These are phyloP conservation scores for Sphaeramia orbicularis DNA, from an alignment of 2,797 vertebrate genomes.

Conservation along the genomic window DNA sequence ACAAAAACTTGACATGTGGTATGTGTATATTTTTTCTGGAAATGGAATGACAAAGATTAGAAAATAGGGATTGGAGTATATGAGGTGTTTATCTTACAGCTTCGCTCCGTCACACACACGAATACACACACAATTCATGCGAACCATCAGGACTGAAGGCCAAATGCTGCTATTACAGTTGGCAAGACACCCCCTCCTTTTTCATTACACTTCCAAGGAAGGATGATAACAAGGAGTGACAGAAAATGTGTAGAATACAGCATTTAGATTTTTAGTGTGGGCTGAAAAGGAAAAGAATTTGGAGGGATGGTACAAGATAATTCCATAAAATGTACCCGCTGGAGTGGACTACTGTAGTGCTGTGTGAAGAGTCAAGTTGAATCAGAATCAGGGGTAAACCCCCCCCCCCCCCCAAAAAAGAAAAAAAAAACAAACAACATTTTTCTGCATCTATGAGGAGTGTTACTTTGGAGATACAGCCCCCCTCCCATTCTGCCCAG, in stretches of 20 bases:
- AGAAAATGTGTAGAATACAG: slow-evolving; percentile 30
- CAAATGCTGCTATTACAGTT: slow-evolving; percentile 60
- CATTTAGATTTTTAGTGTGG: slow-evolving; percentile 47
- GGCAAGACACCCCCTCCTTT: slow-evolving; percentile 65
- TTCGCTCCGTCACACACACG: slow-evolving; percentile 27
- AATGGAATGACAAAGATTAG: slow-evolving; percentile 52
- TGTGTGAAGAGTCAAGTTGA: slow-evolving; percentile 32
- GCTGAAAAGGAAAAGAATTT: slow-evolving; percentile 35
- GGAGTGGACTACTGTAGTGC: slow-evolving; percentile 28
- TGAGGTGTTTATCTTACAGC: slow-evolving; percentile 56
- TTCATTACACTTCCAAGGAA: slow-evolving; percentile 54
- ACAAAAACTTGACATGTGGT: slow-evolving; percentile 27
- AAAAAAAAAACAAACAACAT: not conserved
- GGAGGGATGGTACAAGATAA: slow-evolving; percentile 57
- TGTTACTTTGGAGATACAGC: slow-evolving; percentile 4
- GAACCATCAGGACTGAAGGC: slow-evolving; percentile 52
- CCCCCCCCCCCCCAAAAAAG: no score
- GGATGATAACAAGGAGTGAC: slow-evolving; percentile 53
- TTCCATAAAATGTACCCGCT: slow-evolving; percentile 57
- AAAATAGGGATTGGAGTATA: slow-evolving; percentile 42
- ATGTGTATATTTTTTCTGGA: slow-evolving; percentile 24
- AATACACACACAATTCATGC: slow-evolving; percentile 8
- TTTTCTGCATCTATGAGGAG: slow-evolving; percentile 11
- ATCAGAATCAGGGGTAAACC: slow-evolving; percentile 27
- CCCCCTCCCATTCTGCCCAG: not conserved